Percentiles rank a stretch among this genome's conserved stretches.
phyloP scores from a whole-genome alignment of 2,888 invertebrate genomes.

The Mechanitis mazaeus region DNA sequence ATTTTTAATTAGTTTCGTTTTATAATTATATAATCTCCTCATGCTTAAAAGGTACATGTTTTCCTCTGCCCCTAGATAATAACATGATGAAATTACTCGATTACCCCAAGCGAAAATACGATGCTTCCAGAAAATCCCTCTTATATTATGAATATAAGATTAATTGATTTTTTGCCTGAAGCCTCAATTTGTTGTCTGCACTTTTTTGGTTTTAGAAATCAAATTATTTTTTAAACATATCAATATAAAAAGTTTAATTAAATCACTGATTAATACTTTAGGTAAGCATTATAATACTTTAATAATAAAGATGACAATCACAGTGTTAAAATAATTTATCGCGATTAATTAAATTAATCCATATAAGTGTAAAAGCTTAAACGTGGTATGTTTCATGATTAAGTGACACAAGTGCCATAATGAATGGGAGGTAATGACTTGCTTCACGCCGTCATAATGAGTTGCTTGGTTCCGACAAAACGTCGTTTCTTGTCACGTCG shows the following conservation, averaged over 20 bases:
- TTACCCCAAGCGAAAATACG: not conserved
- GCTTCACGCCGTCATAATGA: slow-evolving; percentile 27
- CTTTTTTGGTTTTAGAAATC: not conserved
- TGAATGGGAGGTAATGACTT: slow-evolving; percentile 28
- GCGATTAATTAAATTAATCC: slow-evolving; percentile 2
- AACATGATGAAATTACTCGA: slow-evolving; percentile 1
- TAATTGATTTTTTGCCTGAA: not conserved
- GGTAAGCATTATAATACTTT: too few relatives aligned
- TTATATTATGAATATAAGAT: not conserved
- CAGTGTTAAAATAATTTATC: not conserved
- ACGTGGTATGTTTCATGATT: slow-evolving; percentile 6
- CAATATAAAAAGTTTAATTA: too few relatives aligned
- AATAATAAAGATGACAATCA: too few relatives aligned
- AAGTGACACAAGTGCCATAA: slow-evolving; percentile 26
- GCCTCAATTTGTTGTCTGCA: not conserved
- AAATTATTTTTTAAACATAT: too few relatives aligned
- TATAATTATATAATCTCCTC: not conserved
- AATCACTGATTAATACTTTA: too few relatives aligned
- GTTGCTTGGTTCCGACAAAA: slow-evolving; percentile 35
- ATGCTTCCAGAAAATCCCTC: slow-evolving; percentile 1
- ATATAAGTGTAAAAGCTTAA: slow-evolving; percentile 6
- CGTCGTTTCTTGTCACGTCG: slow-evolving; percentile 42
- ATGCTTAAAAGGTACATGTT: not conserved
- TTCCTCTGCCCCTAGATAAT: slow-evolving; percentile 1
- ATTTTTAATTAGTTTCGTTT: not conserved